Conservation (phyloP, 2,113 vertebrate genomes). For the Coptodon rendalli region DNA sequence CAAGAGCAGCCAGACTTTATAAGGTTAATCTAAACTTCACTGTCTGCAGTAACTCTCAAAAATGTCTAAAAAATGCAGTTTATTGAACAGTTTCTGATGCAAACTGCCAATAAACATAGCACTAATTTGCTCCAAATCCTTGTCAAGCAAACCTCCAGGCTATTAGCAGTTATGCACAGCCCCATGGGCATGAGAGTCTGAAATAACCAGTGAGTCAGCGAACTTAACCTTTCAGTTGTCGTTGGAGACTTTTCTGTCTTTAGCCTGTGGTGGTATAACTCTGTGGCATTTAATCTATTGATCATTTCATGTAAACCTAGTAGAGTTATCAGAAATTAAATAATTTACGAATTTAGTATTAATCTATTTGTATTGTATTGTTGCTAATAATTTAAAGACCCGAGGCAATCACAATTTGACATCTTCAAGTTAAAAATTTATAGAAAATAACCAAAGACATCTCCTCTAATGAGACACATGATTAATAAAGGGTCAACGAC, state of each 20-base stretch:
- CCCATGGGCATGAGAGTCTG: not conserved
- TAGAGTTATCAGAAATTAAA: not conserved
- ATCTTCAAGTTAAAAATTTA: not conserved
- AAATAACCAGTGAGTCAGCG: rapidly evolving
- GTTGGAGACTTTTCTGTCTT: not conserved
- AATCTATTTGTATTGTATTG: not conserved
- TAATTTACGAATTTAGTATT: not conserved
- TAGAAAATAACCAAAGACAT: not conserved
- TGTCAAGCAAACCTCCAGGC: not conserved
- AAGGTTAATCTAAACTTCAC: not conserved
- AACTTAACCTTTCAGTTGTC: not conserved
- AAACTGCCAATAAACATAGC: not conserved
- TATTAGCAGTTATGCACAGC: not conserved
- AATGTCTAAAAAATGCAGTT: not conserved
- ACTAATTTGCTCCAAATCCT: not conserved
- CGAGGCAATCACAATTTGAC: not conserved
- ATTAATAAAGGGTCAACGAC: not conserved
- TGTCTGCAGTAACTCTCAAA: not conserved
- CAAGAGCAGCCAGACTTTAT: not conserved
- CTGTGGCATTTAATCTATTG: not conserved
- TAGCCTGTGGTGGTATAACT: not conserved
- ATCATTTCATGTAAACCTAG: not conserved
- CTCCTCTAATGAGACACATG: not conserved
- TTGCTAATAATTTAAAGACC: not conserved
- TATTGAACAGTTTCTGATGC: not conserved